These are phyloP conservation scores for Andrena cerasifolii DNA, from an alignment of 1,140 invertebrate species.

Conservation along the genomic window DNA sequence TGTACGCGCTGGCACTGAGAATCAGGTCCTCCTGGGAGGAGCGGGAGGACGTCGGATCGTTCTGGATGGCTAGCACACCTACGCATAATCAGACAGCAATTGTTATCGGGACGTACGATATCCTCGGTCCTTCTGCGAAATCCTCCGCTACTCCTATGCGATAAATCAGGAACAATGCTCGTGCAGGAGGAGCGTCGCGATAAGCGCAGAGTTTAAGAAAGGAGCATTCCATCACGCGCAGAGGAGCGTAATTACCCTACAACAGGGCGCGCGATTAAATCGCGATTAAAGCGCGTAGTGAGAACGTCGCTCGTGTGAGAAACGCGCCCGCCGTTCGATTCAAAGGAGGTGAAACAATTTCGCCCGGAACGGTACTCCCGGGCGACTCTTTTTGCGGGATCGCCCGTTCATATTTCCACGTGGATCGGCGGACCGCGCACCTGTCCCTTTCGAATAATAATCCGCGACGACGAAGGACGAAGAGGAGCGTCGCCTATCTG, in stretches of 20 bases:
- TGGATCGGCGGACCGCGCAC: conserved; percentile 1
- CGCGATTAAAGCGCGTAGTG: conserved; percentile 33
- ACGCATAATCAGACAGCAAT: conserved; percentile 4
- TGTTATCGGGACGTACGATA: too few relatives aligned
- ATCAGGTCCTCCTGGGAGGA: conserved; percentile 66
- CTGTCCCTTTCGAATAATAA: too few relatives aligned
- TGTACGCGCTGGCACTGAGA: conserved; percentile 73
- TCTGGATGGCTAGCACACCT: conserved; percentile 73
- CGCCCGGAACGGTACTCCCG: conserved; percentile 37
- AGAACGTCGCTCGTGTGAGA: conserved; percentile 22
- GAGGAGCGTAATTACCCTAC: conserved; percentile 14
- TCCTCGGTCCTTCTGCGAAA: too few relatives aligned
- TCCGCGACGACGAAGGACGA: not conserved
- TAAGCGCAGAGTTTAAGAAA: not conserved
- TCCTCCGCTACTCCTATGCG: too few relatives aligned
- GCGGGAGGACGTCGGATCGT: conserved; percentile 73
- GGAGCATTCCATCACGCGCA: conserved; percentile 13
- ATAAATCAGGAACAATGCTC: not conserved
- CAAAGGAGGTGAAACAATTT: conserved; percentile 41
- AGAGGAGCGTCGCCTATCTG: not conserved
- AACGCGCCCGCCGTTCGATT: conserved; percentile 23
- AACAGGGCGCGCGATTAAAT: conserved; percentile 41
- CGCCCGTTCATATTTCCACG: not conserved
- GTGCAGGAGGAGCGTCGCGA: not conserved
- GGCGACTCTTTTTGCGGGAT: not conserved